These are phyloP conservation scores for Phaenicophaeus curvirostris DNA, from an alignment of 2,797 vertebrate species.

Conservation along the genomic window DNA sequence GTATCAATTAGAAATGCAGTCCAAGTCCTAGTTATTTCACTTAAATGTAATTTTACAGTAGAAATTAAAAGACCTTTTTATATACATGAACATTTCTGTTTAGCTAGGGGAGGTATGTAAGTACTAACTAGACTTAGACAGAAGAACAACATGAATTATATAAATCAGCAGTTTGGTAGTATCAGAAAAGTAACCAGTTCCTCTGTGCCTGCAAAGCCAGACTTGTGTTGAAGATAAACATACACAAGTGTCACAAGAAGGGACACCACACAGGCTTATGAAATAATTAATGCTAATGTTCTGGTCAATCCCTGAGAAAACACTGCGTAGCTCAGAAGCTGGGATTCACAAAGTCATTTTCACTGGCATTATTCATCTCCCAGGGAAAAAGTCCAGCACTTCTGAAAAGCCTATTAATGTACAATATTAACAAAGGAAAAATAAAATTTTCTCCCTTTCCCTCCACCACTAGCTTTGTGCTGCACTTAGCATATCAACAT, in stretches of 20 bases:
- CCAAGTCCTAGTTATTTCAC: background rate
- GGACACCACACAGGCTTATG: background rate
- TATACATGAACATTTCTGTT: background rate
- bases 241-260: background rate
- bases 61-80: background rate
- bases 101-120: background rate
- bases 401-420: background rate
- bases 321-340: background rate
- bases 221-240: accelerated
- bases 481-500: background rate
- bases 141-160: background rate
- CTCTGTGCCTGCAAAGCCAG: background rate
- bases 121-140: background rate
- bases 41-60: background rate
- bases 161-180: background rate
- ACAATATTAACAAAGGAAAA: background rate
- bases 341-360: background rate
- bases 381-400: background rate
- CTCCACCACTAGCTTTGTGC: background rate
- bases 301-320: background rate
- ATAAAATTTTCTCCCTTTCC: background rate
- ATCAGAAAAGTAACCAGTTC: background rate
- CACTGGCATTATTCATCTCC: background rate
- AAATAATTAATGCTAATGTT: background rate
- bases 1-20: background rate